Conservation (phyloP, 2,113 vertebrate genomes). For the Phyllostomus hastatus region DNA sequence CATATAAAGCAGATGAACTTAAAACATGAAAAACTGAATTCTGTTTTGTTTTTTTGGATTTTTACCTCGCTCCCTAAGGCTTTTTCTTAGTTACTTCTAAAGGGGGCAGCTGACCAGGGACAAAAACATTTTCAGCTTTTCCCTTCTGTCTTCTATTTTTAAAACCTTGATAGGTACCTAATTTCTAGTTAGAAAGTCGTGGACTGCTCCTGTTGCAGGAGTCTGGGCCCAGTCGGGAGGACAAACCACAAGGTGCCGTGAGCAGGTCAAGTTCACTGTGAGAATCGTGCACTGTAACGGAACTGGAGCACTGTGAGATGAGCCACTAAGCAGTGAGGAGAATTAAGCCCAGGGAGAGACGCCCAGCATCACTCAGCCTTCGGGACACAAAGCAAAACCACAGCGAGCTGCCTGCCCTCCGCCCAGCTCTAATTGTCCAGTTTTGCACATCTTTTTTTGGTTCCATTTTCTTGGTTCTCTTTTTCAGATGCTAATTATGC, state of each 20-base stretch:
- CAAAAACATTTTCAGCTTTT: background rate
- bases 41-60: background rate
- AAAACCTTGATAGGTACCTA: background rate
- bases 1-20: background rate
- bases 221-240: background rate
- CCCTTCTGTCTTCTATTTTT: background rate
- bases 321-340: background rate
- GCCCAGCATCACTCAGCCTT: background rate
- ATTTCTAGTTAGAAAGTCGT: conserved; percentile 23
- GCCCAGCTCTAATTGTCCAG: background rate
- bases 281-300: background rate
- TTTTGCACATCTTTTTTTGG: background rate
- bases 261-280: background rate
- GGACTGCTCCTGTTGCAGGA: background rate
- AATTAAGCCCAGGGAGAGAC: background rate
- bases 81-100: background rate
- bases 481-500: background rate
- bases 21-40: background rate
- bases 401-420: background rate
- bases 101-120: background rate
- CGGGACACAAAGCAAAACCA: background rate
- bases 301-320: background rate
- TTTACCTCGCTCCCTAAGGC: background rate
- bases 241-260: background rate
- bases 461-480: background rate